Percentiles rank a stretch among this genome's conserved stretches.
These are phyloP conservation scores for Leptarthrus brevirostris DNA, from an alignment of 2,888 invertebrate species.

Conservation along the genomic window DNA sequence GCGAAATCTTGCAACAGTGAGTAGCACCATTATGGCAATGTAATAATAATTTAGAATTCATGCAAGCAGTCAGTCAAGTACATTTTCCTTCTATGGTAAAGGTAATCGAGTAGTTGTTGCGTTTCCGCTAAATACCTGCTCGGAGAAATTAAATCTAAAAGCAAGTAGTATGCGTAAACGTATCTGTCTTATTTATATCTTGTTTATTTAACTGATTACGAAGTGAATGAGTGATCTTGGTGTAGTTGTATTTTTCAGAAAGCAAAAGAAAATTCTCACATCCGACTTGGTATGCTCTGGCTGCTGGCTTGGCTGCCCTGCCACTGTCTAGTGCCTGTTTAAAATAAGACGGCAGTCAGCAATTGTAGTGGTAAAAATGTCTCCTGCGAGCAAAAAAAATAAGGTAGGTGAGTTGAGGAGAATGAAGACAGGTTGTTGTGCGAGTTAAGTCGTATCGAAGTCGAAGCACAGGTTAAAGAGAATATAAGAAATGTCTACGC, in stretches of 20 bases:
- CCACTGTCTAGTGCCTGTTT: background rate
- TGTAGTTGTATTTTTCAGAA: constrained; percentile 20
- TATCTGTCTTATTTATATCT: constrained; percentile 40
- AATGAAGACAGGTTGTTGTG: constrained; percentile 45
- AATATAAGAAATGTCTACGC: constrained; percentile 37
- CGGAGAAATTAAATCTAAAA: constrained; percentile 31
- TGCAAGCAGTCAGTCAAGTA: constrained; percentile 39
- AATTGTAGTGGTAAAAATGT: constrained; percentile 32
- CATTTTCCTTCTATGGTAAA: constrained; percentile 13
- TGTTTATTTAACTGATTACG: constrained; percentile 43
- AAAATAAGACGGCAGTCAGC: background rate
- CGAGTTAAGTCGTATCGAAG: constrained; percentile 5
- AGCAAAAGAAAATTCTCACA: constrained; percentile 22
- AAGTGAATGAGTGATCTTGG: constrained; percentile 37
- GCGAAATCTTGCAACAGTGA: constrained; percentile 19
- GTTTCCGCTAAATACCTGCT: constrained; percentile 44
- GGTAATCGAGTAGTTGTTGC: constrained; percentile 19
- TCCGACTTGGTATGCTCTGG: too few species aligned
- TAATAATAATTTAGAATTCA: constrained; percentile 38
- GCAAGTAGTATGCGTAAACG: background rate
- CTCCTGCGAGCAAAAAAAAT: constrained; percentile 28
- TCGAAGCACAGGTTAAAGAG: constrained; percentile 19
- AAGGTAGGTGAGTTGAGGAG: constrained; percentile 33
- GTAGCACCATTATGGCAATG: constrained; percentile 13
- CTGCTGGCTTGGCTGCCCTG: too few species aligned